These are phyloP conservation scores for Hirtodrosophila confusa DNA, from an alignment of 2,888 invertebrate species.

Conservation along the genomic window DNA sequence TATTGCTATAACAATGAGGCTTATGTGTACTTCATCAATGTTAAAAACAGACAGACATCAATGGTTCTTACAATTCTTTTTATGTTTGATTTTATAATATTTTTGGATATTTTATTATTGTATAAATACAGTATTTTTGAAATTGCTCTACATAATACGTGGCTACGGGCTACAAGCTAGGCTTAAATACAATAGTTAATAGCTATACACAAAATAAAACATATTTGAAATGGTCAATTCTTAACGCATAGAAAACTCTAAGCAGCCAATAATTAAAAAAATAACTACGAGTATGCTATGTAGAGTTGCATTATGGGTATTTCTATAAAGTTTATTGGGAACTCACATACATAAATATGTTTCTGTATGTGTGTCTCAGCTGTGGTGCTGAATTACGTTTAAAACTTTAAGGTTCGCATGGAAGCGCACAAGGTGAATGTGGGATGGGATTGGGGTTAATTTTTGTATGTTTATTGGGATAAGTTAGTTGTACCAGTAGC, in stretches of 20 bases:
- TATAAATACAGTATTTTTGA: constrained; percentile 64
- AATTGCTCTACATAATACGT: constrained; percentile 75
- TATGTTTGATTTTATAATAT: constrained; percentile 24
- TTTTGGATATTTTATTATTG: constrained; percentile 56
- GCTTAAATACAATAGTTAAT: constrained; percentile 58
- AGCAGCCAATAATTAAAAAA: constrained; percentile 53
- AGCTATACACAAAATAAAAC: constrained; percentile 68
- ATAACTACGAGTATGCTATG: constrained; percentile 40
- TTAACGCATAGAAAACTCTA: constrained; percentile 58
- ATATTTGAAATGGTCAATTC: constrained; percentile 50
- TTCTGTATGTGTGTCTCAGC: too few species aligned
- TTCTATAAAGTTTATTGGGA: constrained; percentile 21
- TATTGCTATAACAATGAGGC: too few species aligned
- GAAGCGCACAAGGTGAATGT: constrained; percentile 58
- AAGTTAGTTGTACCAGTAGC: constrained; percentile 63
- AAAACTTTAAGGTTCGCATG: constrained; percentile 64
- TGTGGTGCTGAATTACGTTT: too few species aligned
- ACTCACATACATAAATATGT: constrained; percentile 5
- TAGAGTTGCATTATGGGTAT: constrained; percentile 25
- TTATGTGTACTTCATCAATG: too few species aligned
- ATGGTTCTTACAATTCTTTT: not conserved
- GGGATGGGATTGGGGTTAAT: constrained; percentile 15
- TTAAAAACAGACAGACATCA: too few species aligned
- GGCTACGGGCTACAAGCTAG: constrained; percentile 66
- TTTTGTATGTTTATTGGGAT: constrained; percentile 16